These are phyloP conservation scores for Nyctibius grandis DNA, from an alignment of 2,797 vertebrate species.

Conservation along the genomic window DNA sequence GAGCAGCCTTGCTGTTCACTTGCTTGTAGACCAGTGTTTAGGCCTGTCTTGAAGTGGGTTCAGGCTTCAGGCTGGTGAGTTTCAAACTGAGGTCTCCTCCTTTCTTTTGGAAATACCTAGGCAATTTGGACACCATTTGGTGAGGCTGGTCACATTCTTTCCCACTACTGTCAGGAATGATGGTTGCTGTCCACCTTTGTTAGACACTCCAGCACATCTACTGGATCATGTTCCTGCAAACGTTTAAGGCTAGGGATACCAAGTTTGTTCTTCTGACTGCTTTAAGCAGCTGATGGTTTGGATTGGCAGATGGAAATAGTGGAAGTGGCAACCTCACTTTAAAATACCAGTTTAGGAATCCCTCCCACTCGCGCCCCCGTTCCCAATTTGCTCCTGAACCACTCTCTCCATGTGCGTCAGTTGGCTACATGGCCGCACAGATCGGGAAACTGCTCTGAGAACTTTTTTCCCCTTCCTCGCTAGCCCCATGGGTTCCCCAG, in stretches of 20 bases:
- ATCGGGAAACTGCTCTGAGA: background rate
- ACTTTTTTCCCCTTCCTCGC: background rate
- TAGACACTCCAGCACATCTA: background rate
- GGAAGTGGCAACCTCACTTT: background rate
- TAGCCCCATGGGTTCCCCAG: background rate
- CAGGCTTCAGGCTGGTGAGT: background rate
- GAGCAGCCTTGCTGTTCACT: background rate
- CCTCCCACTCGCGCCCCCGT: background rate
- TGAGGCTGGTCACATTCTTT: background rate
- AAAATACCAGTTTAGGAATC: background rate
- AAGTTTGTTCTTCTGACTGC: background rate
- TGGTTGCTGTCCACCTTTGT: background rate
- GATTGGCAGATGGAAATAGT: background rate
- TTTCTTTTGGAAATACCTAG: background rate
- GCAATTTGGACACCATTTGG: background rate
- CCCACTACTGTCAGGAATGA: background rate
- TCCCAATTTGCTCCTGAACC: background rate
- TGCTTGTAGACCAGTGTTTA: background rate
- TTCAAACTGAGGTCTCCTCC: background rate
- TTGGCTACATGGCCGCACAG: background rate
- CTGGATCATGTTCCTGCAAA: background rate
- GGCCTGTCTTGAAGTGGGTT: background rate
- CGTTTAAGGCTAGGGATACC: background rate
- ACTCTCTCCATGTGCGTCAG: background rate
- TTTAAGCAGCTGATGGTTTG: background rate